Percentiles rank a stretch among this genome's conserved stretches.
Conservation (phyloP, 2,888 invertebrate species). For the Cataglyphis rosenhaueri region DNA sequence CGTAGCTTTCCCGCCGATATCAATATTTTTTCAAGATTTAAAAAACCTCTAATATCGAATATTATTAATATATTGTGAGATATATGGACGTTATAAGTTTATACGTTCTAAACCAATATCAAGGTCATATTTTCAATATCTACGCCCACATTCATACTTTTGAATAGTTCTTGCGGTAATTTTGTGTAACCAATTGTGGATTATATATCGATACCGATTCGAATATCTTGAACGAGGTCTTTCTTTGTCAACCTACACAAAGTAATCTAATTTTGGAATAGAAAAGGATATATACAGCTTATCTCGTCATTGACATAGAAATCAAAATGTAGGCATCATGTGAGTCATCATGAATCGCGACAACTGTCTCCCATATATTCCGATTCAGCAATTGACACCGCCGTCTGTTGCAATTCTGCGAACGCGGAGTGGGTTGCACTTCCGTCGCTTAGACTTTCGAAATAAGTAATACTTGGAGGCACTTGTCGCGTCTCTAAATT, state of each 20-base stretch:
- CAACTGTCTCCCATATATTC: constrained; percentile 57
- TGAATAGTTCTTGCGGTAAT: constrained; percentile 3
- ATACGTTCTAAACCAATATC: no score
- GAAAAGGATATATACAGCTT: constrained; percentile 28
- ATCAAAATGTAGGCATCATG: constrained; percentile 59
- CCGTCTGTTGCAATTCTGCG: constrained; percentile 42
- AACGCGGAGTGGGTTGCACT: constrained; percentile 32
- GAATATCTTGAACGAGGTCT: constrained; percentile 23
- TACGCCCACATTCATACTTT: not conserved
- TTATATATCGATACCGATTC: not conserved
- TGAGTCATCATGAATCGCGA: constrained; percentile 65
- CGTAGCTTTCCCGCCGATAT: not conserved
- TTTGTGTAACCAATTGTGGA: not conserved
- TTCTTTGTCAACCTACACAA: constrained; percentile 28
- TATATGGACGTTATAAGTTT: not conserved
- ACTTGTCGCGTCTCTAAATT: constrained; percentile 31
- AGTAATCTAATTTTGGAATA: constrained; percentile 43
- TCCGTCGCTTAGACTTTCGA: constrained; percentile 53
- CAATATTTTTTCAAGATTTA: not conserved
- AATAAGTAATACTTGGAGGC: constrained; percentile 15
- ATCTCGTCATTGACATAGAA: constrained; percentile 63
- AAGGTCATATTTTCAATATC: constrained; percentile 16
- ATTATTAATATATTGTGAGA: not conserved
- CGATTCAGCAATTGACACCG: constrained; percentile 69
- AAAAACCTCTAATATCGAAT: not conserved